Conservation (phyloP, 1,140 invertebrate species). For the Lepidurus arcticus region DNA sequence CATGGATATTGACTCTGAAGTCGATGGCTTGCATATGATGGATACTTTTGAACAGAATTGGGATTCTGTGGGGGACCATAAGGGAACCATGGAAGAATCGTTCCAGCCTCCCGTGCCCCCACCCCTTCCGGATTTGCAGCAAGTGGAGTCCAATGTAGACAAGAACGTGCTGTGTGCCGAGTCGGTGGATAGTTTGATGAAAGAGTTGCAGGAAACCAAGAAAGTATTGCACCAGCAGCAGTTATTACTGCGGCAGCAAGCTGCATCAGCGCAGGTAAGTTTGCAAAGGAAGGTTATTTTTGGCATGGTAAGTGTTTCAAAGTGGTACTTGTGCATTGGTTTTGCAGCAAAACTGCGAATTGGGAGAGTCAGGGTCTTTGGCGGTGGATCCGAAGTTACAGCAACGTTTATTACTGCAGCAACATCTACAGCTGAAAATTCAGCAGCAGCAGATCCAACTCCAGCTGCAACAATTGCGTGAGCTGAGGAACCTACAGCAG, state of each 20-base stretch:
- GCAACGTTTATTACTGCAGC: conserved; percentile 55
- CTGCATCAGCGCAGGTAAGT: conserved; percentile 31
- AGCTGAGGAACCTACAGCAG: conserved; percentile 36
- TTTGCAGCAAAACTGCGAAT: conserved; percentile 20
- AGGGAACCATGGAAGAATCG: background rate
- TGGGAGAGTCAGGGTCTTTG: conserved; percentile 23
- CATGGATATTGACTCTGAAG: conserved; percentile 37
- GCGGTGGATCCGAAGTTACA: conserved; percentile 43
- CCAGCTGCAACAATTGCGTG: conserved; percentile 43
- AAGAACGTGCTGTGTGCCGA: background rate
- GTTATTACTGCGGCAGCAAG: conserved; percentile 30
- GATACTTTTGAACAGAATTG: conserved; percentile 38
- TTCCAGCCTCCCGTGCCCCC: conserved; percentile 23
- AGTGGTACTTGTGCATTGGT: background rate
- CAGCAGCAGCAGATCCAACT: conserved; percentile 52
- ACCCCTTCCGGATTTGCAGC: conserved; percentile 25
- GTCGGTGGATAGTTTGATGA: conserved; percentile 23
- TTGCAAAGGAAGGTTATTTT: background rate
- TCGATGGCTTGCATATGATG: conserved; percentile 43
- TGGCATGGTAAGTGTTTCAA: background rate
- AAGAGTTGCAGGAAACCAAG: conserved; percentile 38
- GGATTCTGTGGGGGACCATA: conserved; percentile 19
- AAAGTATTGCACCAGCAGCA: conserved; percentile 33
- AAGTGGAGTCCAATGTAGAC: background rate
- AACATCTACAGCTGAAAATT: conserved; percentile 62